Evolutionary conservation across 2,797 vertebrate species (phyloP).

Genomic region (Syndactyla subalaris): DNA sequence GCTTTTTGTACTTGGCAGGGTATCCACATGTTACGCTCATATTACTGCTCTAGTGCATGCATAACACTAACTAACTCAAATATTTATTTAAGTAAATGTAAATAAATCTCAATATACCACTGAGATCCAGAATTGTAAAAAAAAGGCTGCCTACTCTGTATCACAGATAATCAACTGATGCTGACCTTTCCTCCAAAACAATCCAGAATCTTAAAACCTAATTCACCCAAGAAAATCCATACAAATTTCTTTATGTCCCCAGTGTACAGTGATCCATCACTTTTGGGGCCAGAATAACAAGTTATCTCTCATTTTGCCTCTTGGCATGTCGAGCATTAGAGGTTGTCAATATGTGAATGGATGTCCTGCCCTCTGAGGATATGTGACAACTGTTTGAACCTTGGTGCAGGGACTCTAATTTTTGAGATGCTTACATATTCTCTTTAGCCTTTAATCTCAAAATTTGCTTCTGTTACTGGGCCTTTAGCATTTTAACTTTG

Average conservation of each 20-base stretch:
- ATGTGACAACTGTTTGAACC: not conserved
- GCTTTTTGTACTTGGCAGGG: not conserved
- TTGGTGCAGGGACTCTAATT: not conserved
- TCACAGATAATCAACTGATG: not conserved
- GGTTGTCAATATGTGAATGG: not conserved
- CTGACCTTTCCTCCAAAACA: not conserved
- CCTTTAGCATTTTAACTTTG: not conserved
- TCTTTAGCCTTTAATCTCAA: not conserved
- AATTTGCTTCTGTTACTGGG: not conserved
- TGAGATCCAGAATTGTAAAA: not conserved
- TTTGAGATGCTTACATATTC: not conserved
- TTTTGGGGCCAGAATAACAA: not conserved
- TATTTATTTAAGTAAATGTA: constrained; percentile 3
- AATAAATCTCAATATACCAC: not conserved
- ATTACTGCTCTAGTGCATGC: not conserved
- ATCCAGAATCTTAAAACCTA: not conserved
- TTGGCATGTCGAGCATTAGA: not conserved
- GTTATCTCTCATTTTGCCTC: not conserved
- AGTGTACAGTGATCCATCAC: not conserved
- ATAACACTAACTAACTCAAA: not conserved
- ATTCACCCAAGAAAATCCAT: not conserved
- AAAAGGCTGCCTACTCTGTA: constrained; percentile 5
- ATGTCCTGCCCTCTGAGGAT: not conserved
- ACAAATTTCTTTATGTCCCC: not conserved
- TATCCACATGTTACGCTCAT: not conserved